Percentiles rank a stretch among this genome's conserved stretches.
Conservation (phyloP, 2,888 invertebrate species). For the Athripsodes cinereus region DNA sequence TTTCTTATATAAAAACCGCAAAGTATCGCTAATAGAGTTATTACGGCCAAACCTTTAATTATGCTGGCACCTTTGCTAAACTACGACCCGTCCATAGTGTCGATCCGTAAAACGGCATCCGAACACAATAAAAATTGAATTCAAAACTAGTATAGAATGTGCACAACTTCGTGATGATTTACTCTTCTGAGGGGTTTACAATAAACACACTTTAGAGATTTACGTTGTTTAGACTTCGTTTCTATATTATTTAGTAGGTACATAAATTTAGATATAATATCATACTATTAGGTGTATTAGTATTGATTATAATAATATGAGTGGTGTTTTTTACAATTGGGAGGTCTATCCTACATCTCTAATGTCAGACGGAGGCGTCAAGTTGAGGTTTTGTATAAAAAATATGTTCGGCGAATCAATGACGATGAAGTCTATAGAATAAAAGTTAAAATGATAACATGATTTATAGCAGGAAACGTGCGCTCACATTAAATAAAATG, state of each 20-base stretch:
- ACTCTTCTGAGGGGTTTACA: neutral
- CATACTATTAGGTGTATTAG: no score
- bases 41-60: constrained; percentile 25
- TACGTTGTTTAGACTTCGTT: no score
- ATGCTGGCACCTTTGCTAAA: constrained; percentile 21
- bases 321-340: neutral
- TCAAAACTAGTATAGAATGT: neutral
- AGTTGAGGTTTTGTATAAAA: constrained; percentile 3
- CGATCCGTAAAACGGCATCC: neutral
- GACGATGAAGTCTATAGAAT: no score
- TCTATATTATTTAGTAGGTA: no score
- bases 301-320: constrained; percentile 1
- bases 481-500: no score
- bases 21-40: constrained; percentile 26
- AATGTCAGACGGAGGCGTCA: constrained; percentile 3
- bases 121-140: neutral
- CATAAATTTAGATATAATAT: no score
- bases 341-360: constrained; percentile 1
- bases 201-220: no score
- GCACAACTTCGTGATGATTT: neutral
- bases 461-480: no score
- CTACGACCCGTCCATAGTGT: neutral
- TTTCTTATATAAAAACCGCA: constrained; percentile 22
- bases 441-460: no score
- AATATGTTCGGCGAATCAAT: constrained; percentile 12